A percentile compares a stretch with the other conserved stretches of the same genome.
Conservation (phyloP, 2,888 invertebrate species). For the Anorthoa munda region DNA sequence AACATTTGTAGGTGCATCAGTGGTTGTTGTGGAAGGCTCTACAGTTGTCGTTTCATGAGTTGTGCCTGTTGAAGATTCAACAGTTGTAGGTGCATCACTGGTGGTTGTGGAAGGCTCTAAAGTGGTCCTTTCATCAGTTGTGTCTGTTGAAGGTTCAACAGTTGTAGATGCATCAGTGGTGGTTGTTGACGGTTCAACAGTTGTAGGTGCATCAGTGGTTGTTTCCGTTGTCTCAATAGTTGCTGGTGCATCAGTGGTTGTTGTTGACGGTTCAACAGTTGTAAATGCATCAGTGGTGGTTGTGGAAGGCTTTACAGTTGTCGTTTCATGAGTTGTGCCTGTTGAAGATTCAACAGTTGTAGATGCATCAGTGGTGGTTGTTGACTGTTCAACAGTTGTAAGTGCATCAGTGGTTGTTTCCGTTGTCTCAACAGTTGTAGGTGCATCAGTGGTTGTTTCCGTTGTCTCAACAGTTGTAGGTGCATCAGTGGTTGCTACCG, state of each 20-base stretch:
- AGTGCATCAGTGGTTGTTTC: neutral
- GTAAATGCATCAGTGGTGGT: neutral
- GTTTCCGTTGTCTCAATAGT: neutral
- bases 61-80: neutral
- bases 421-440: neutral
- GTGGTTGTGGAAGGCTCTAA: neutral
- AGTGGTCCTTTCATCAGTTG: neutral
- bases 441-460: neutral
- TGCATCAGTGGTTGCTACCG: neutral
- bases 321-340: neutral
- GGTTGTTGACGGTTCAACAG: neutral
- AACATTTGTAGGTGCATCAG: neutral
- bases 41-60: neutral
- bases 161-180: neutral
- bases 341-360: neutral
- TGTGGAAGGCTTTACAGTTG: neutral
- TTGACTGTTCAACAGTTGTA: neutral
- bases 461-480: neutral
- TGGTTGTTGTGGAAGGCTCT: neutral
- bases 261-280: neutral
- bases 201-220: neutral
- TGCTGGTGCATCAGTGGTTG: neutral
- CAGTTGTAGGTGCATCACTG: neutral
- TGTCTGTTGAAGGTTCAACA: neutral
- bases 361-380: neutral